phyloP scores from a whole-genome alignment of 2,113 vertebrate genomes.

The Tachycineta bicolor region DNA sequence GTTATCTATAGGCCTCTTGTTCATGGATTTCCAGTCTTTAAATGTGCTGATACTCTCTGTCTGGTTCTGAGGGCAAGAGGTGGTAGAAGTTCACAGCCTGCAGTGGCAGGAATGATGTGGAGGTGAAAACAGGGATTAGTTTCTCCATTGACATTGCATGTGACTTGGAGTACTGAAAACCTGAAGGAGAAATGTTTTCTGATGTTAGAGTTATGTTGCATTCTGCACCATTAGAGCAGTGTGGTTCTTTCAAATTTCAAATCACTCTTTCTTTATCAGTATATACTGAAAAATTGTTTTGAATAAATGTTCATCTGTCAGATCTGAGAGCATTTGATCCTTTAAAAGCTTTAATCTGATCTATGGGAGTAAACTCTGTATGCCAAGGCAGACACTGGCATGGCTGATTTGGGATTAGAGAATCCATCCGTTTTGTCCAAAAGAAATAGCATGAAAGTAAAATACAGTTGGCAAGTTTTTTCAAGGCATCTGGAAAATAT shows the following conservation, averaged over 20 bases:
- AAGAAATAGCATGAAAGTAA: background rate
- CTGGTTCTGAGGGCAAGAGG: background rate
- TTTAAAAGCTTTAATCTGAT: constrained; percentile 1
- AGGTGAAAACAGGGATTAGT: background rate
- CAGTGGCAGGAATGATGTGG: background rate
- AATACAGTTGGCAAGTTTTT: background rate
- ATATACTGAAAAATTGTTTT: background rate
- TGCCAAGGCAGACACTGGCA: background rate
- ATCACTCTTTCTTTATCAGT: background rate
- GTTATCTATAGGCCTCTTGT: background rate
- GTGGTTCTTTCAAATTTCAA: background rate
- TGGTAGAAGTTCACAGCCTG: background rate
- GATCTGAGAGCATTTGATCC: background rate
- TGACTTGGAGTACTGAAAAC: background rate
- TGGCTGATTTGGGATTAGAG: background rate
- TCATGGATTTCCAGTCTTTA: background rate
- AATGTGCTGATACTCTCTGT: background rate
- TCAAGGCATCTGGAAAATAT: background rate
- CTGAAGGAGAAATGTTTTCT: background rate
- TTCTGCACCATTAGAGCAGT: background rate
- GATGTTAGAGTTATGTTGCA: background rate
- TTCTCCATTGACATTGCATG: background rate
- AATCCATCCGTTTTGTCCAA: background rate
- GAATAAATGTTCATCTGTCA: background rate
- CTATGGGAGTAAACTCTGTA: background rate